These are phyloP conservation scores for Helicoverpa zea DNA, from an alignment of 1,140 invertebrate genomes.

Conservation along the genomic window DNA sequence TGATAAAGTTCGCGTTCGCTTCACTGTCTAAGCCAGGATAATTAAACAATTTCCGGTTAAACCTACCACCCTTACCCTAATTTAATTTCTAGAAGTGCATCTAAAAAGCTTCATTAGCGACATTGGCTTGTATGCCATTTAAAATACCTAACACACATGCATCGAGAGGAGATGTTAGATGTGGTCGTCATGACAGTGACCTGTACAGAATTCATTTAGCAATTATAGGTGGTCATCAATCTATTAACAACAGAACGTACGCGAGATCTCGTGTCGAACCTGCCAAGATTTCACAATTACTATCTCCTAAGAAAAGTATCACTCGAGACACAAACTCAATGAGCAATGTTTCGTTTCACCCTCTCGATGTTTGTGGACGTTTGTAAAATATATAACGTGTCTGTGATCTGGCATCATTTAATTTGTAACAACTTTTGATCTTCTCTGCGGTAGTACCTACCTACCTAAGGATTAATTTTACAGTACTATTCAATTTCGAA, in stretches of 20 bases:
- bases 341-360: constrained; percentile 7
- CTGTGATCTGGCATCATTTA: neutral
- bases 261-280: neutral
- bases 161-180: neutral
- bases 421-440: neutral
- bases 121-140: too few relatives aligned
- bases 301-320: neutral
- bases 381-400: neutral
- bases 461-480: neutral
- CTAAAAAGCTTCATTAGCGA: too few relatives aligned
- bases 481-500: constrained; percentile 7
- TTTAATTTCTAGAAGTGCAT: too few relatives aligned
- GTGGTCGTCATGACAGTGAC: constrained; percentile 27
- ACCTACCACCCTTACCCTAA: too few relatives aligned
- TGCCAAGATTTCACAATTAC: constrained; percentile 48
- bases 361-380: neutral
- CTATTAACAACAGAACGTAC: constrained; percentile 27
- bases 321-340: constrained; percentile 19
- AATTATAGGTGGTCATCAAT: constrained; percentile 25
- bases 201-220: constrained; percentile 24
- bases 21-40: too few relatives aligned
- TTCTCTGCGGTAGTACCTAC: neutral
- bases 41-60: too few relatives aligned
- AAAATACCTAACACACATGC: too few relatives aligned
- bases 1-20: too few relatives aligned